Evolutionary conservation across 2,797 vertebrate species (phyloP).

Genomic region (Coranthus polyacanthus): DNA sequence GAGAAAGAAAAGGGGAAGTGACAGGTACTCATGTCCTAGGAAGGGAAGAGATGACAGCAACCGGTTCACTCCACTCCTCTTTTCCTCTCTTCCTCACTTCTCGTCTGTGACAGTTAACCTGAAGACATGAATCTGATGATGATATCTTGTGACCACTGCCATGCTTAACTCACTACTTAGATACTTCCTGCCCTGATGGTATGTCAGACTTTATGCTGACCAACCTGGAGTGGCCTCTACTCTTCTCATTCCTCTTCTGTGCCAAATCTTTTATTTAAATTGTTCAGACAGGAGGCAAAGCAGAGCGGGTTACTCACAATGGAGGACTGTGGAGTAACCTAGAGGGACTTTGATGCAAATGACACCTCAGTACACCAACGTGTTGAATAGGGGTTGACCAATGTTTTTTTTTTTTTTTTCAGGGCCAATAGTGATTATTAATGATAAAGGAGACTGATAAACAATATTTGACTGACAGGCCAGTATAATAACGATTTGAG

Average conservation of each 20-base stretch:
- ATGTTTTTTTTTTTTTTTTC: too few species aligned
- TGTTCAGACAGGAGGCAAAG: slow-evolving; percentile 37
- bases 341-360: slow-evolving; percentile 3
- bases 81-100: slow-evolving; percentile 64
- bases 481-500: too few species aligned
- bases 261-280: slow-evolving; percentile 36
- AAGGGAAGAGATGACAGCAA: slow-evolving; percentile 72
- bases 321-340: slow-evolving; percentile 6
- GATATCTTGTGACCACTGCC: slow-evolving; percentile 83
- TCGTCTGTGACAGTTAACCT: slow-evolving; percentile 81
- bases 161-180: slow-evolving; percentile 77
- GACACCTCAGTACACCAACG: background rate
- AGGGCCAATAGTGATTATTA: too few species aligned
- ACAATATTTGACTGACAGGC: too few species aligned
- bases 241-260: slow-evolving; percentile 35
- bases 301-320: slow-evolving; percentile 7
- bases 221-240: slow-evolving; percentile 52
- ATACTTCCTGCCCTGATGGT: slow-evolving; percentile 70
- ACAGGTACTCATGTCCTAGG: slow-evolving; percentile 79
- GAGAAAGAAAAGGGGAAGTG: slow-evolving; percentile 70
- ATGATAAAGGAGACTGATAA: too few species aligned
- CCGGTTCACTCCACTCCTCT: slow-evolving; percentile 73
- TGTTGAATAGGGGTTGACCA: background rate
- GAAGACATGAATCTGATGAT: slow-evolving; percentile 83
- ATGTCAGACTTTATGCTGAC: slow-evolving; percentile 70